These are phyloP conservation scores for Ypsolopha scabrella DNA, from an alignment of 2,888 invertebrate species.

Conservation along the genomic window DNA sequence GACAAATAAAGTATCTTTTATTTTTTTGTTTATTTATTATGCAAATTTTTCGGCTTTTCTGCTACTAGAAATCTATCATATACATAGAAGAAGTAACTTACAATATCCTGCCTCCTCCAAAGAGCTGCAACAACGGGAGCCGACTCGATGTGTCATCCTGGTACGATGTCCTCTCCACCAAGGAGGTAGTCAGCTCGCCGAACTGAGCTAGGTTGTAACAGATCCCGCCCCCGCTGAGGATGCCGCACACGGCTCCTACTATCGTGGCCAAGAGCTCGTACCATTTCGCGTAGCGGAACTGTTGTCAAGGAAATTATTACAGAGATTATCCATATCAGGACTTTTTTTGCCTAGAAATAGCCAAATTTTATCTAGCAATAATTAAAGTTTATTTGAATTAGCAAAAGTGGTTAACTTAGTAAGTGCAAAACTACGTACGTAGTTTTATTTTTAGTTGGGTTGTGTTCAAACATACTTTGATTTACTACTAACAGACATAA, in stretches of 20 bases:
- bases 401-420: no score
- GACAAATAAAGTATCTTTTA: no score
- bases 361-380: no score
- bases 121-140: slow-evolving; percentile 36
- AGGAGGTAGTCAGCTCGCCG: slow-evolving; percentile 71
- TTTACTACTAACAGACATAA: no score
- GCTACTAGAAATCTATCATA: neutral
- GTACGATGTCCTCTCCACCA: slow-evolving; percentile 61
- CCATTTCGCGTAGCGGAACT: slow-evolving; percentile 54
- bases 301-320: slow-evolving; percentile 1
- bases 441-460: no score
- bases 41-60: no score
- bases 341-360: no score
- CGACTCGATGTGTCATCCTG: slow-evolving; percentile 35
- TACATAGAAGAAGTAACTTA: slow-evolving; percentile 22
- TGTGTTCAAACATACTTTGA: no score
- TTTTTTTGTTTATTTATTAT: no score
- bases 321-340: no score
- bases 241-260: slow-evolving; percentile 34
- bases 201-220: slow-evolving; percentile 72
- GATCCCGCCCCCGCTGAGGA: slow-evolving; percentile 51
- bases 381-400: no score
- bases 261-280: slow-evolving; percentile 39
- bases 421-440: no score
- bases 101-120: slow-evolving; percentile 50